Conservation (phyloP, 2,797 vertebrate genomes). For the Pagetopsis macropterus region DNA sequence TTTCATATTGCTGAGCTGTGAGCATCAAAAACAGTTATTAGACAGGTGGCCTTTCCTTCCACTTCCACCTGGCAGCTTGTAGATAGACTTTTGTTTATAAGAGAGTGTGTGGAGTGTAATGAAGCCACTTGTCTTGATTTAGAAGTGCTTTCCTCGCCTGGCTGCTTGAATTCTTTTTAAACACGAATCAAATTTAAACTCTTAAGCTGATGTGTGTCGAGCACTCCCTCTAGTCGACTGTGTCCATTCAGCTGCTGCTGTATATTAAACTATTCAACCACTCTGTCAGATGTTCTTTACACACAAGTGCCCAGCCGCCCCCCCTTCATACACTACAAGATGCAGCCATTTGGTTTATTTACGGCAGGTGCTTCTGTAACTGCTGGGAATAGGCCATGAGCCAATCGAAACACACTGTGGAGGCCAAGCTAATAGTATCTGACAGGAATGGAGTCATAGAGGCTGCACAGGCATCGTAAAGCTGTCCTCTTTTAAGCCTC, state of each 20-base stretch:
- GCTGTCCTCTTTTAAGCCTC: conserved; percentile 76
- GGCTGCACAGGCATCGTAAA: conserved; percentile 76
- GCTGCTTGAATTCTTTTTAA: conserved; percentile 58
- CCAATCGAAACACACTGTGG: conserved; percentile 70
- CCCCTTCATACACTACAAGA: conserved; percentile 59
- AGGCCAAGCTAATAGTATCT: conserved; percentile 77
- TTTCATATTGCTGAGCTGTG: conserved; percentile 61
- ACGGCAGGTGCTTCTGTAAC: conserved; percentile 71
- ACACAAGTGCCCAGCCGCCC: conserved; percentile 44
- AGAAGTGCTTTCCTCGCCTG: conserved; percentile 49
- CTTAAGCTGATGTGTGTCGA: conserved; percentile 48
- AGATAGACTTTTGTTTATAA: conserved; percentile 55
- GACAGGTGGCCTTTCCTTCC: conserved; percentile 73
- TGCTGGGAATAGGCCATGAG: conserved; percentile 75
- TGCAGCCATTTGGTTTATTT: conserved; percentile 79
- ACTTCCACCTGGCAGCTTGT: conserved; percentile 75
- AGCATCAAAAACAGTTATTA: conserved; percentile 68
- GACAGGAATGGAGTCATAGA: conserved; percentile 77
- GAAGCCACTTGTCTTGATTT: conserved; percentile 72
- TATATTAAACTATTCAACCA: conserved; percentile 69
- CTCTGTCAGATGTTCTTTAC: conserved; percentile 65
- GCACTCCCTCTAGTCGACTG: conserved; percentile 47
- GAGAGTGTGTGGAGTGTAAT: conserved; percentile 40
- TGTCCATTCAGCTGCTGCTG: conserved; percentile 46
- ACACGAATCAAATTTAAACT: conserved; percentile 65